These are phyloP conservation scores for Loris lydekkerianus DNA, from an alignment of 2,797 vertebrate genomes.

Conservation along the genomic window DNA sequence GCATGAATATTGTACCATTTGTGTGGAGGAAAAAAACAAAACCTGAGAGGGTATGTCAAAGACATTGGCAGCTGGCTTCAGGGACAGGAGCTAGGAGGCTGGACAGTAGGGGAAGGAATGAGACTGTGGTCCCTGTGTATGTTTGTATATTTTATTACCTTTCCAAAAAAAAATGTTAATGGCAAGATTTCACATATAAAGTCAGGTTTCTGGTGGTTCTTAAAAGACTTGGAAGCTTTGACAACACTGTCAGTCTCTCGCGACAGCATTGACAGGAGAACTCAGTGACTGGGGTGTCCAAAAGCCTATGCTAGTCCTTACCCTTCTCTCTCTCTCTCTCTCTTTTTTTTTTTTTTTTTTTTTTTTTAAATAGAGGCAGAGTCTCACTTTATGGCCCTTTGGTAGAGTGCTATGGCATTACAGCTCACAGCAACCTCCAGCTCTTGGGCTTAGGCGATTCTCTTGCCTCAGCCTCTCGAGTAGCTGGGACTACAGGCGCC, in stretches of 20 bases:
- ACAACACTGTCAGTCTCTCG: neutral
- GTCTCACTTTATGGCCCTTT: too few species aligned
- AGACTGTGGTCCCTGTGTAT: neutral
- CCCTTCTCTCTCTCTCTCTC: too few species aligned
- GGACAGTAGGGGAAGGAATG: neutral
- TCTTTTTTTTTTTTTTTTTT: too few species aligned
- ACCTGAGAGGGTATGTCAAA: neutral
- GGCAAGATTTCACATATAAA: neutral
- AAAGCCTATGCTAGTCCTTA: neutral
- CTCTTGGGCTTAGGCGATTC: too few species aligned
- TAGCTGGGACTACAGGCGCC: too few species aligned
- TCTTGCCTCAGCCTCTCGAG: too few species aligned
- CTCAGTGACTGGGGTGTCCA: too few species aligned
- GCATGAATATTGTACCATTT: neutral
- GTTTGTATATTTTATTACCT: constrained; percentile 31
- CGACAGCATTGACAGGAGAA: neutral
- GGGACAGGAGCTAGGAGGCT: neutral
- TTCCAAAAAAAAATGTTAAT: constrained; percentile 22
- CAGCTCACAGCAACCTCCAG: too few species aligned
- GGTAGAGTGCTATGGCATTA: too few species aligned
- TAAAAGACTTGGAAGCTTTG: neutral
- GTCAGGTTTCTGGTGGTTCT: neutral
- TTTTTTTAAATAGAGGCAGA: too few species aligned
- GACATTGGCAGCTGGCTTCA: neutral
- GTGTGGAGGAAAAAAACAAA: neutral